Evolutionary conservation across 2,888 invertebrate genomes (phyloP), one percentile per base, ranked within the genome.

Genomic region (Eupsilia transversa): DNA sequence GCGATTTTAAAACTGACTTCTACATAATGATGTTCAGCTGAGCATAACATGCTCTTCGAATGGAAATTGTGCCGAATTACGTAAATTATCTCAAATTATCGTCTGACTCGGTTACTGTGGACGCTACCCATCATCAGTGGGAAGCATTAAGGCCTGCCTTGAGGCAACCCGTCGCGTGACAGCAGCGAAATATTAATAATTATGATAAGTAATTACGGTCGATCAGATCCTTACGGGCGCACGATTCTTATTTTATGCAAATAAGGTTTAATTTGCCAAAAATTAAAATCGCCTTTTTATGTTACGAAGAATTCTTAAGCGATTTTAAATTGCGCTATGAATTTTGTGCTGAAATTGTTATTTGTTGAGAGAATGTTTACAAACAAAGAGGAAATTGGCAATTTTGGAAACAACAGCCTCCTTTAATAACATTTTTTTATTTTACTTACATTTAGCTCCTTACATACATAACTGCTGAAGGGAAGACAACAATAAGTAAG

Each of bases 1-100:
- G 84, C 86, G 86, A 92, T 93, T 91, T 91, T 87, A 88, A 94
- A 93, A 93, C 89, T 89, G n/a, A 80, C 80, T 83, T 84, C 78
- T 60, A 80, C 89, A 92, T 93, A 93, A 93, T 92, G 90, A 92
- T 86, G 83, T 89, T 88, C 89, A 91, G 89, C 88, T 89, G 92
- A 91, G 87, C 92, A 90, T 80, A 94, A 95, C 94, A 95, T 95
- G 95, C 94, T 92, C 93, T 94, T 94, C 88, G 87, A 90, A 88
- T 88, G 91, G 84, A 94, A 95, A 95, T 95, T 95, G 92, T 93
- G 92, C 91, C 85, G 91, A 95, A 96, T 95, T 95, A 94, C 92
- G 92, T 89, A 94, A 96, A 96, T 96, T 95, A 94, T 93, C 91
- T 91, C 93, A 94, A 96, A 96, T 96, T 96, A 96, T 96, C 94